Evolutionary conservation across 2,888 invertebrate species (phyloP), one percentile per base, ranked within the genome.

Genomic region (Trichogramma dendrolimi): DNA sequence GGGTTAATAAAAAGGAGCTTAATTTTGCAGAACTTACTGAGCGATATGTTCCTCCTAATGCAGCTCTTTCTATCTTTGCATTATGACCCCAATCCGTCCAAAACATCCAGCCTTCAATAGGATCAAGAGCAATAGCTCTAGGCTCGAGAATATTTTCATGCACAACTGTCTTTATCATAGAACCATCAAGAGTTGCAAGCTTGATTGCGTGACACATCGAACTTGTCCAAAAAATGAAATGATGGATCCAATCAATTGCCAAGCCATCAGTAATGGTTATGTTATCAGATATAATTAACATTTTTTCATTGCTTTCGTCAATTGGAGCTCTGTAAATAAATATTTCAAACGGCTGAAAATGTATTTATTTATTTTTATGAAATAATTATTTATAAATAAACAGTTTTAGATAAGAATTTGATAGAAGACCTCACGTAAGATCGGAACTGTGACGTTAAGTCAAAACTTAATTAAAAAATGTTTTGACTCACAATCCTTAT

Each of bases 201-300:
- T 93, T 92, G 70, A 98, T 96, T 67, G 91, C 93, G 79, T 96
- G 92, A 75, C 90, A 91, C 63, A 91, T 92, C 1, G 96, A 92
- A 79, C 98, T 96, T 0, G 96, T 96, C 92, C 96, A n/a, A 90
- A 83, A 99, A 67, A 99, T 87, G 74, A 96, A 94, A 79, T 92
- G 92, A 82, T 97, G 96, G 65, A 98, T 89, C 98, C 98, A 99
- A 81, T 99, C 98, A n/a, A 97, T 93, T 3, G 98, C 97, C 64
- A 98, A 82, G 4, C 97, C 98, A 79, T 98, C 97, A 0, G 96
- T 93, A 7, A 92, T 94, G 63, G 90, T 91, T 58, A 94, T 82
- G 72, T 92, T 91, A 64, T 92, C 87, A 58, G 87, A 88, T 46
- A 95, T 88, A 4, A 95, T 92, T 5, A 91, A 88, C 0, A 88